Evolutionary conservation across 2,888 invertebrate genomes (phyloP).

Genomic region (Amblyjoppa fuscipennis): DNA sequence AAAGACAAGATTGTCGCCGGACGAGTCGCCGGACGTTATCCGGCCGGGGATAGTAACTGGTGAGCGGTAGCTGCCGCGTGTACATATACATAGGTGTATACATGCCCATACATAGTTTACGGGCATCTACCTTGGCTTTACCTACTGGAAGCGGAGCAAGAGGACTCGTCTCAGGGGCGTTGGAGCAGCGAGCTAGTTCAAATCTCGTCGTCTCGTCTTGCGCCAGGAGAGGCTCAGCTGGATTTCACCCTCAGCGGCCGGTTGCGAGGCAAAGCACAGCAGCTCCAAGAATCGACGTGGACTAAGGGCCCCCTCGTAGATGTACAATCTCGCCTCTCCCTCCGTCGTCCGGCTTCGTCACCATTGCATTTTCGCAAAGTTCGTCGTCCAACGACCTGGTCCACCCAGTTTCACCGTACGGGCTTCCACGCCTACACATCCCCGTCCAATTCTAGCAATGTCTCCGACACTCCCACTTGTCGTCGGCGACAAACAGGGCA

Average conservation of each 20-base stretch:
- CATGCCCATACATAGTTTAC: constrained; percentile 20
- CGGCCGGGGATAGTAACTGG: constrained; percentile 7
- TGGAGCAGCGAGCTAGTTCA: constrained; percentile 37
- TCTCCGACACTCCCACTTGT: not conserved
- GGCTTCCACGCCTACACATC: constrained; percentile 39
- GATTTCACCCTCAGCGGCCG: constrained; percentile 36
- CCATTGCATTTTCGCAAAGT: constrained; percentile 40
- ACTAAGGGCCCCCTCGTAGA: constrained; percentile 31
- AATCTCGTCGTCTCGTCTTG: constrained; percentile 37
- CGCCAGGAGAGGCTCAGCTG: constrained; percentile 42
- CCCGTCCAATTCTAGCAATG: constrained; percentile 14
- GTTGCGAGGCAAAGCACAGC: not conserved
- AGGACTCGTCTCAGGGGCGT: constrained; percentile 32
- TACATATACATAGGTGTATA: not conserved
- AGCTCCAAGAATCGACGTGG: constrained; percentile 33
- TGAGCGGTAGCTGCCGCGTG: not conserved
- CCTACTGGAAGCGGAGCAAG: constrained; percentile 40
- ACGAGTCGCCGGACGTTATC: constrained; percentile 28
- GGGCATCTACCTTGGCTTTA: constrained; percentile 17
- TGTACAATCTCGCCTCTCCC: constrained; percentile 52
- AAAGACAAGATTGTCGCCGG: constrained; percentile 60
- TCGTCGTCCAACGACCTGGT: constrained; percentile 44
- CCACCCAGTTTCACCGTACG: constrained; percentile 43
- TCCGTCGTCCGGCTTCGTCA: constrained; percentile 19
- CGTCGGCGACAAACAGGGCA: constrained; percentile 18